phyloP scores from a whole-genome alignment of 2,113 vertebrate species.

The Hydrolagus affinis region DNA sequence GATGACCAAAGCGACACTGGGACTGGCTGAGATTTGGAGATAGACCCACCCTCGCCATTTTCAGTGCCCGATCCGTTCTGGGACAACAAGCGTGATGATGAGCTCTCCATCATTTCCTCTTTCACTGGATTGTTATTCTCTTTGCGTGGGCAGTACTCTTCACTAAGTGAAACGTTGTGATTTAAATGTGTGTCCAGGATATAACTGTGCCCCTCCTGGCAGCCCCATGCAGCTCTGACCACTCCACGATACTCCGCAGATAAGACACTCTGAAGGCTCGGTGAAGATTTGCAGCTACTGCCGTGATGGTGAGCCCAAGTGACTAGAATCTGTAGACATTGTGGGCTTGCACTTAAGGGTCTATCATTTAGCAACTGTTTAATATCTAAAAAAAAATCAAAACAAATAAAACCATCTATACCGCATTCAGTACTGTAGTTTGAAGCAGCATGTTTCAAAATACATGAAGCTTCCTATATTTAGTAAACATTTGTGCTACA shows the following conservation, averaged over 20 bases:
- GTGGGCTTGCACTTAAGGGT: slow-evolving; percentile 48
- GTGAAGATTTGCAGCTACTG: slow-evolving; percentile 59
- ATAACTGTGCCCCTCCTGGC: slow-evolving; percentile 71
- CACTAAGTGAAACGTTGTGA: slow-evolving; percentile 34
- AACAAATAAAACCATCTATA: not conserved
- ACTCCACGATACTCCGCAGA: slow-evolving; percentile 71
- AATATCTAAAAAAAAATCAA: not conserved
- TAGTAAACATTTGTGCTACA: not conserved
- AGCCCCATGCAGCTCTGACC: slow-evolving; percentile 74
- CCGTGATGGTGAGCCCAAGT: slow-evolving; percentile 77
- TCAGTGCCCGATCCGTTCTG: slow-evolving; percentile 40
- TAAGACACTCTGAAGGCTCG: slow-evolving; percentile 69
- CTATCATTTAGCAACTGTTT: slow-evolving; percentile 18
- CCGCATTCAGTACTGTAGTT: not conserved
- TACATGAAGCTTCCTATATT: not conserved
- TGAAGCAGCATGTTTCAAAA: not conserved
- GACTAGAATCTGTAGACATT: slow-evolving; percentile 74
- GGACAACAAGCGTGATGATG: not conserved
- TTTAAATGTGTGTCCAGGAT: slow-evolving; percentile 64
- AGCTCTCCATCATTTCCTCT: not conserved
- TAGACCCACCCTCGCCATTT: slow-evolving; percentile 24
- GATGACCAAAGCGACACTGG: slow-evolving; percentile 32
- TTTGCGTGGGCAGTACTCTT: not conserved
- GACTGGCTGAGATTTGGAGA: slow-evolving; percentile 33
- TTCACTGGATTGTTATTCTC: not conserved